Base-by-base conservation (phyloP, 2,888 invertebrate species). In the Tricholauxania praeusta region DNA sequence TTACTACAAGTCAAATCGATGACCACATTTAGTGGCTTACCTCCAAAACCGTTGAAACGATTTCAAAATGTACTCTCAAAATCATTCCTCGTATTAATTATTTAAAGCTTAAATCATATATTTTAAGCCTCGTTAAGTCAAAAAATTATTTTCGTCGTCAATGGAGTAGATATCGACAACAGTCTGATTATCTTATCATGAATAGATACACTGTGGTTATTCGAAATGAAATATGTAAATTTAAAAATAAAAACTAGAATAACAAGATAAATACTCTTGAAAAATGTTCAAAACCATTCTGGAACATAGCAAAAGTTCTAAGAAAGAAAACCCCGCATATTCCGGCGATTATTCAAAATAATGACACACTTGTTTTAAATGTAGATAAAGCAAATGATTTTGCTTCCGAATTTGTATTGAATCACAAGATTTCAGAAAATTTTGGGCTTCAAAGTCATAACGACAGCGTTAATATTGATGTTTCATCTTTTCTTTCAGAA, bases 241-340 rank as follows among this genome's bases (percentile, higher is more conserved):
- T 69, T 15, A 67, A 66, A 62, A 75, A 71, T 63, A 62, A 14
- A 60, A 49, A 47, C 6, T 75, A 71, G 72, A 64, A 71, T 19
- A 71, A 15, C 15, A 71, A 71, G 12, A n/a, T 72, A 49, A 3
- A 22, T 12, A 32, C 32, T 48, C 32, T 71, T 12, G 72, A 72
- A 6, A 64, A 59, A 51, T 8, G 57, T 51, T 55, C 48, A 5
- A 65, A 72, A 39, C 67, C 70, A 2, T 72, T 73, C 48, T 72
- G 72, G 74, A 68, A 72, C 14, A 74, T 74, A 48, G 12, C 53
- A 3, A 74, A 72, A 52, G 59, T 57, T 48, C 22, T 74, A 47
- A 55, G 60, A 52, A 72, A 69, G 39, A 74, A 65, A 5, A 53
- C 52, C 19, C 32, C 19, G 32, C 68, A 39, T 32, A 39, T 72